Evolutionary conservation across 2,113 vertebrate genomes (phyloP).

Genomic region (Seriola aureovittata): DNA sequence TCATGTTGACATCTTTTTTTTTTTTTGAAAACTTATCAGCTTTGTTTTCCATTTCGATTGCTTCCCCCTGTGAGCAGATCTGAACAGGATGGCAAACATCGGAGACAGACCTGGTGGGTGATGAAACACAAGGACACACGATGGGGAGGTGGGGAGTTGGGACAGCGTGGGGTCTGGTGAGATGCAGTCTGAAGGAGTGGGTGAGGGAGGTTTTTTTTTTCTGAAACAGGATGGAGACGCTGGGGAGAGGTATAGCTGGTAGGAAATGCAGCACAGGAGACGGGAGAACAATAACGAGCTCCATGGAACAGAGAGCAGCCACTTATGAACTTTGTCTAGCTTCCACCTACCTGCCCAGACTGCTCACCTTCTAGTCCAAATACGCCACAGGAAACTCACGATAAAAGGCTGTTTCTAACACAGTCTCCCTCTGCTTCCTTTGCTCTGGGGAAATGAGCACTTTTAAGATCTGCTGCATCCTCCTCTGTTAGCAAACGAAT

Average conservation of each 20-base stretch:
- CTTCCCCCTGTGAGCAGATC: slow-evolving; percentile 39
- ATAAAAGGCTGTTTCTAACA: slow-evolving; percentile 7
- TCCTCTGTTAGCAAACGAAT: slow-evolving; percentile 58
- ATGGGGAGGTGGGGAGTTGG: slow-evolving; percentile 27
- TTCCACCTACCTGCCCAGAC: slow-evolving; percentile 15
- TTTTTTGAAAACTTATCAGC: slow-evolving; percentile 46
- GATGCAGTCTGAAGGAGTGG: slow-evolving; percentile 37
- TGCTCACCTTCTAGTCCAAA: slow-evolving; percentile 5
- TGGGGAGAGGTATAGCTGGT: background rate
- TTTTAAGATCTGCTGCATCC: slow-evolving; percentile 49
- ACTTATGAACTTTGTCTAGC: slow-evolving; percentile 9
- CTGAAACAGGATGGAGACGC: background rate
- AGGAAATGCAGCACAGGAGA: slow-evolving; percentile 15
- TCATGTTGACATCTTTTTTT: slow-evolving; percentile 24
- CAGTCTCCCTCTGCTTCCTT: slow-evolving; percentile 37
- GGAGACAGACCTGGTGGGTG: slow-evolving; percentile 45
- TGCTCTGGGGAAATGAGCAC: slow-evolving; percentile 59
- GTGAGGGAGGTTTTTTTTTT: slow-evolving; percentile 6
- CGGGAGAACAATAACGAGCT: background rate
- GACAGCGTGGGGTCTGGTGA: slow-evolving; percentile 27
- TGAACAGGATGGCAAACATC: slow-evolving; percentile 53
- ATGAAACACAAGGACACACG: slow-evolving; percentile 70
- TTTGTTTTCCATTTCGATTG: slow-evolving; percentile 60
- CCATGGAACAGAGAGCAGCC: slow-evolving; percentile 7
- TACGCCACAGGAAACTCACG: slow-evolving; percentile 17